phyloP scores from a whole-genome alignment of 2,888 invertebrate genomes.

The Trissonchulus sp. region DNA sequence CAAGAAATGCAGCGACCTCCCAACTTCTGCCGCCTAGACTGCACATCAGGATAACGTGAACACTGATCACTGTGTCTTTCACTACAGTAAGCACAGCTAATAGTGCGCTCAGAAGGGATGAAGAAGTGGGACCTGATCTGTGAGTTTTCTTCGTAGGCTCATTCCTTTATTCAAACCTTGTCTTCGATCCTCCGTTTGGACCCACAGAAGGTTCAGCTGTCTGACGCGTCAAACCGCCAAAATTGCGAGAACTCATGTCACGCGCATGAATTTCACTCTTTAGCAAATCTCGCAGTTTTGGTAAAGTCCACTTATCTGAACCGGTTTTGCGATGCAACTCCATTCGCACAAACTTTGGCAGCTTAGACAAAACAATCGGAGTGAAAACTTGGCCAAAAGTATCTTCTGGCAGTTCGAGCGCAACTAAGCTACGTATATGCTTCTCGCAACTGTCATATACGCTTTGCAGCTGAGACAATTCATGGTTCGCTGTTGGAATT shows the following conservation, averaged over 20 bases:
- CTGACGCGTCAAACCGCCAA: no score
- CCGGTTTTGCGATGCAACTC: slow-evolving; percentile 14
- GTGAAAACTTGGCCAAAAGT: slow-evolving; percentile 21
- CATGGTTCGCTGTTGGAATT: slow-evolving; percentile 15
- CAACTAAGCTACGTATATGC: slow-evolving; percentile 17
- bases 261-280: slow-evolving; percentile 17
- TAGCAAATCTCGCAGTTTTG: slow-evolving; percentile 3
- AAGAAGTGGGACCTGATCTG: no score
- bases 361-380: slow-evolving; percentile 18
- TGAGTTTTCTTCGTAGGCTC: no score
- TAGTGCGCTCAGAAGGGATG: slow-evolving; percentile 10
- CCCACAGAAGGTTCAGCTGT: no score
- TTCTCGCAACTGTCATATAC: slow-evolving; percentile 17
- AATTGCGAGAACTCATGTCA: slow-evolving; percentile 12
- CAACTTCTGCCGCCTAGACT: slow-evolving; percentile 9
- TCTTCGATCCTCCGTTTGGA: no score
- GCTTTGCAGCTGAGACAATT: neutral
- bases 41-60: slow-evolving; percentile 8
- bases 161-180: no score
- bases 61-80: slow-evolving; percentile 15
- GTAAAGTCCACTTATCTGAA: slow-evolving; percentile 13
- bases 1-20: neutral
- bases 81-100: slow-evolving; percentile 10
- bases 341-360: no score
- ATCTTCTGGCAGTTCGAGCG: slow-evolving; percentile 16